Evolutionary conservation across 2,888 invertebrate genomes (phyloP).

Genomic region (Drosophila eohydei): DNA sequence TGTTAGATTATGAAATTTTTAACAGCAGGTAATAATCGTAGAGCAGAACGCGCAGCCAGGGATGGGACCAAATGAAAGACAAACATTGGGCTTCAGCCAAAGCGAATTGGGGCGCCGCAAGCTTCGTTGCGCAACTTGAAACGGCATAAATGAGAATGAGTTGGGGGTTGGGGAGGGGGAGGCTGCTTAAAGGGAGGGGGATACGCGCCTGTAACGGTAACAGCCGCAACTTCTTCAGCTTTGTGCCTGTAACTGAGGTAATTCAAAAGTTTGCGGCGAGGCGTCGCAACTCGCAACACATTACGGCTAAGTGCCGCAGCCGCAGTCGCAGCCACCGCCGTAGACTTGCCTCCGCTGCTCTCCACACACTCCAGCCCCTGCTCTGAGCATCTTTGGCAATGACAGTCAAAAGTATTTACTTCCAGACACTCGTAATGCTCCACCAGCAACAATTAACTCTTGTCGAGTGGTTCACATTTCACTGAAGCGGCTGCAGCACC

Average conservation of each 20-base stretch:
- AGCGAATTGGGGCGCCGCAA: not conserved
- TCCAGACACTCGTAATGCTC: conserved; percentile 49
- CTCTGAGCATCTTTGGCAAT: conserved; percentile 64
- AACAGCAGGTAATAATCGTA: conserved; percentile 82
- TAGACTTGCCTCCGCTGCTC: not conserved
- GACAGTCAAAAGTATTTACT: conserved; percentile 71
- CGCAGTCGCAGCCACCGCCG: conserved; percentile 8
- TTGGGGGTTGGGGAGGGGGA: not conserved
- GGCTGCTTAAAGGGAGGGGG: not conserved
- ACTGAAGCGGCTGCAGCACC: not conserved
- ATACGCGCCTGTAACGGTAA: conserved; percentile 59
- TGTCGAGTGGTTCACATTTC: conserved; percentile 9
- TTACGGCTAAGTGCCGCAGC: conserved; percentile 65
- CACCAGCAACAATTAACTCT: conserved; percentile 71
- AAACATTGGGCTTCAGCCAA: conserved; percentile 58
- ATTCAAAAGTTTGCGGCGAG: conserved; percentile 75
- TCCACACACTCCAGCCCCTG: not conserved
- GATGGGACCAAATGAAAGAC: conserved; percentile 65
- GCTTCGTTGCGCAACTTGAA: conserved; percentile 80
- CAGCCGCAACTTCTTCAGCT: conserved; percentile 38
- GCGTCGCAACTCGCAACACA: conserved; percentile 64
- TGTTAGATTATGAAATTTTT: conserved; percentile 75
- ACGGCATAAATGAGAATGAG: conserved; percentile 73
- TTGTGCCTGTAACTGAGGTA: conserved; percentile 69
- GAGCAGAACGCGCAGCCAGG: conserved; percentile 27